Evolutionary conservation across 2,113 vertebrate species (phyloP).

Genomic region (Bettongia penicillata): DNA sequence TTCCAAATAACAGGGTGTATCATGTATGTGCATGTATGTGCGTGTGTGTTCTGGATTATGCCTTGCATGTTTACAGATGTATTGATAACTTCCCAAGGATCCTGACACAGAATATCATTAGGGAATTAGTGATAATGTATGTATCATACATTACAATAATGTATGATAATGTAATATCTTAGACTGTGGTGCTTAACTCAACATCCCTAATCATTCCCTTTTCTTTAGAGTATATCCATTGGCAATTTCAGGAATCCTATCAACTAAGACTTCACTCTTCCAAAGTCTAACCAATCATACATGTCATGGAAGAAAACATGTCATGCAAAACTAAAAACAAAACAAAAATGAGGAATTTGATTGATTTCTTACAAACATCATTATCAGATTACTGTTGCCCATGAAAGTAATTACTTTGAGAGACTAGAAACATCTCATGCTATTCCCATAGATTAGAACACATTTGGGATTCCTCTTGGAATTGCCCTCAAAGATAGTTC

Average conservation of each 20-base stretch:
- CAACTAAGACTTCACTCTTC: background rate
- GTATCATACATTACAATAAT: background rate
- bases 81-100: background rate
- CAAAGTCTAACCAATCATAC: background rate
- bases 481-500: background rate
- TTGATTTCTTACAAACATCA: background rate
- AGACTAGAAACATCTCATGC: background rate
- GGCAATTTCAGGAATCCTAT: background rate
- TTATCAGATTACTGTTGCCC: background rate
- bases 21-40: too few species aligned
- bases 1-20: background rate
- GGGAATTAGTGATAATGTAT: background rate
- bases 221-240: background rate
- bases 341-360: background rate
- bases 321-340: background rate
- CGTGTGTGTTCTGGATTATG: background rate
- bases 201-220: background rate
- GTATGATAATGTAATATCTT: background rate
- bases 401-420: background rate
- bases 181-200: background rate
- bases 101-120: background rate
- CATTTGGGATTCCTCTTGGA: background rate
- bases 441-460: background rate
- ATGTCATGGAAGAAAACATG: background rate
- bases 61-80: background rate